Base-by-base conservation (phyloP, 2,888 invertebrate species). In the Boloria selene region DNA sequence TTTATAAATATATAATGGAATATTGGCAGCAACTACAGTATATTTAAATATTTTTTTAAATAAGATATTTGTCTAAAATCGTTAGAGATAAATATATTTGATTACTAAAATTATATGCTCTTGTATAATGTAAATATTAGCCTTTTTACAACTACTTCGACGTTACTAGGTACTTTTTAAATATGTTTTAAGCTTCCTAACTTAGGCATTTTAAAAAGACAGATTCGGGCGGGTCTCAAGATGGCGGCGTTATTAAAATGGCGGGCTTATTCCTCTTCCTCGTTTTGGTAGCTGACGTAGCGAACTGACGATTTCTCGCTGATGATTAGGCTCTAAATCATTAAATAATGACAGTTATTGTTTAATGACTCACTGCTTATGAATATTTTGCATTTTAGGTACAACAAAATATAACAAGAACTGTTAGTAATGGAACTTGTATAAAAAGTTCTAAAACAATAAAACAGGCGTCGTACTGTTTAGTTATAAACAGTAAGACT, bases 271-370 rank as follows among this genome's bases (percentile, higher is more conserved):
- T 96, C 96, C 76, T 97, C 97, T 76, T 97, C 97, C 79, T 97
- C 97, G 85, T 97, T 97, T 86, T 97, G 97, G 90, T 98, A 98
- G 80, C 97, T 98, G 64, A 98, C 98, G 91, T 98, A 98, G 76
- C 98, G 95, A 44, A 98, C 98, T 53, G 98, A 97, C 61, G 98
- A 96, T 77, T 98, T 97, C 78, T 98, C 98, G 70, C 97, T 97
- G 82, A 97, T 95, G 74, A 98, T 96, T 71, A 98, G 90, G 18
- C 96, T 96, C 98, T 98, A 94, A 56, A 45, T 63, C 17, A 49
- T 93, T 93, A 70, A 74, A 68, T 55, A 64, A 65, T 58, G n/a
- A 44, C 0, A 4, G 18, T 63, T 22, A 55, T 31, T 4, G n/a
- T 18, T 56, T 51, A 49, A 13, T 42, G 42, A 49, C 31, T 31